A percentile compares a stretch with the other conserved stretches of the same genome.
These are phyloP conservation scores for Caenorhabditis latens DNA, from an alignment of 1,140 invertebrate genomes.

Conservation along the genomic window DNA sequence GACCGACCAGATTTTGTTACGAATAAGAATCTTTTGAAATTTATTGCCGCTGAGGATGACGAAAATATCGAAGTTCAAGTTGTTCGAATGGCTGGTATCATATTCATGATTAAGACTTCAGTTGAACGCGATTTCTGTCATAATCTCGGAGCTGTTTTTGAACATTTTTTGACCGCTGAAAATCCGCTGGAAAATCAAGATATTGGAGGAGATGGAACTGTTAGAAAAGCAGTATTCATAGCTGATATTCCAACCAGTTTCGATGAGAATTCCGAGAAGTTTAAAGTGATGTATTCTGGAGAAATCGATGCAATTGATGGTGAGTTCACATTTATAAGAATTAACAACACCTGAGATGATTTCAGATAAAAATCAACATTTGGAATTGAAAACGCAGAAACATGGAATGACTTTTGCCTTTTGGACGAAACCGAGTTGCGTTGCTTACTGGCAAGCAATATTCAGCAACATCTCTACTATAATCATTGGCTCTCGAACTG, in stretches of 20 bases:
- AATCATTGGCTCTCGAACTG: background rate
- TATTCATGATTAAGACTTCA: background rate
- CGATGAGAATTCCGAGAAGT: background rate
- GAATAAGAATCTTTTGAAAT: background rate
- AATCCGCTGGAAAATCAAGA: background rate
- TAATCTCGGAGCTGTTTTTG: background rate
- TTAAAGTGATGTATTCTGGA: background rate
- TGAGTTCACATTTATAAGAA: background rate
- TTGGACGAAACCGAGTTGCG: background rate
- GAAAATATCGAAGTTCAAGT: background rate
- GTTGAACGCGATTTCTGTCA: background rate
- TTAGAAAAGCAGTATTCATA: background rate
- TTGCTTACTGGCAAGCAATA: background rate
- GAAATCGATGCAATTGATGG: slow-evolving; percentile 14
- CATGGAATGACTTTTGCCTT: background rate
- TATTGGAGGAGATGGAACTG: background rate
- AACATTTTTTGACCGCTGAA: background rate
- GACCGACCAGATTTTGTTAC: background rate
- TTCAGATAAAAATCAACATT: background rate
- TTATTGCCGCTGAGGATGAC: background rate
- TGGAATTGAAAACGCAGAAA: background rate
- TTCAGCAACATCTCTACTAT: background rate
- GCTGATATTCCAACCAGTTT: background rate
- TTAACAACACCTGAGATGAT: background rate
- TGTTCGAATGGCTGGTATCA: background rate